Evolutionary conservation across 1,140 invertebrate species (phyloP).

Genomic region (Lepidurus arcticus): DNA sequence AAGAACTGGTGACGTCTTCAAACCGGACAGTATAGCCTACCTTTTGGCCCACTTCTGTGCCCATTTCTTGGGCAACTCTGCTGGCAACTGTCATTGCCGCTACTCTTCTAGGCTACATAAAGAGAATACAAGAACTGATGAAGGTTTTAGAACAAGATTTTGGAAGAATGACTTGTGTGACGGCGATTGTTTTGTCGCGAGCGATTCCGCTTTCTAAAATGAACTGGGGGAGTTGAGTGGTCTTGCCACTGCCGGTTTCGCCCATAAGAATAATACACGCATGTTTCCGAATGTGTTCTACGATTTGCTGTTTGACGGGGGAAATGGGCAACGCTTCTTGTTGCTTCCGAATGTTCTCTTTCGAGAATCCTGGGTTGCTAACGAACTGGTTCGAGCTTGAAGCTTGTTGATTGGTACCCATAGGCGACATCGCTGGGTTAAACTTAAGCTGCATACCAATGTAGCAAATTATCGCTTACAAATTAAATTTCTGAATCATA

Average conservation of each 20-base stretch:
- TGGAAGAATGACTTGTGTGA: conserved; percentile 58
- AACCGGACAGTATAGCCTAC: conserved; percentile 91
- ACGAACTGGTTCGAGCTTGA: background rate
- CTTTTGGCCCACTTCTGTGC: conserved; percentile 57
- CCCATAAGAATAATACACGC: conserved; percentile 71
- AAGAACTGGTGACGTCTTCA: conserved; percentile 69
- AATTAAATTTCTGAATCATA: background rate
- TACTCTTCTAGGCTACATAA: conserved; percentile 71
- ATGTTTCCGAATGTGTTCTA: conserved; percentile 50
- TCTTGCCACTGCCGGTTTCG: conserved; percentile 86
- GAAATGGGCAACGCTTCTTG: conserved; percentile 32
- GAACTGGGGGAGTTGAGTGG: conserved; percentile 82
- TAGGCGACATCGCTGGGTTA: background rate
- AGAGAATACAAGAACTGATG: background rate
- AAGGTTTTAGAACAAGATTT: background rate
- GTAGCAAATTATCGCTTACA: background rate
- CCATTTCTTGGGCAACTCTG: conserved; percentile 74
- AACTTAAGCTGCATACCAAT: background rate
- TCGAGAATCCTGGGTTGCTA: background rate
- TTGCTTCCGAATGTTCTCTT: conserved; percentile 27
- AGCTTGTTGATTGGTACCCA: background rate
- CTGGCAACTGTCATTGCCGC: conserved; percentile 85
- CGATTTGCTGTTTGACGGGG: conserved; percentile 27
- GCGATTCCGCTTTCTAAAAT: conserved; percentile 56
- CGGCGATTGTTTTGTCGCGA: conserved; percentile 58